These are phyloP conservation scores for Caenorhabditis japonica DNA, from an alignment of 2,888 invertebrate species.

Conservation along the genomic window DNA sequence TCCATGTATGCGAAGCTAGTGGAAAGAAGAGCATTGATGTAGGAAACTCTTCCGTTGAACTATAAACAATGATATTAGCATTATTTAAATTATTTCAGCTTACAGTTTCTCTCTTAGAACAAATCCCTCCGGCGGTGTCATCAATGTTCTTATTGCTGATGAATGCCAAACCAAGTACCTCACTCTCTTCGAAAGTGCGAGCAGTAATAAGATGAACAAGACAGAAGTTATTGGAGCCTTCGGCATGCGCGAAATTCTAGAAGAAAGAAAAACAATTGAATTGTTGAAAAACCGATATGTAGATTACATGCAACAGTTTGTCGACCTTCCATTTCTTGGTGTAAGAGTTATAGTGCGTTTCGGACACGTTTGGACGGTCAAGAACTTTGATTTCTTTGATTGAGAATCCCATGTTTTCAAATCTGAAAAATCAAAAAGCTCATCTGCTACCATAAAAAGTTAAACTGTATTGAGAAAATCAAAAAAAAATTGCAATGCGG, in stretches of 20 bases:
- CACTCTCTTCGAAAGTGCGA: conserved; percentile 42
- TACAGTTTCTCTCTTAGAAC: conserved; percentile 28
- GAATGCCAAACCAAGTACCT: conserved; percentile 41
- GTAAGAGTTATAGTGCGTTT: conserved; percentile 53
- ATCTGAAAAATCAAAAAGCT: no score
- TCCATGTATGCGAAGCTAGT: conserved; percentile 39
- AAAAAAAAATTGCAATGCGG: no score
- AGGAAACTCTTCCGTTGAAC: conserved; percentile 22
- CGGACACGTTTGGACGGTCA: conserved; percentile 35
- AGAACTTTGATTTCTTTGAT: conserved; percentile 60
- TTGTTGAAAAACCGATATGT: neutral
- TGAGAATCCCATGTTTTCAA: conserved; percentile 58
- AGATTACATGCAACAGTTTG: conserved; percentile 8
- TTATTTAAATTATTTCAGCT: neutral
- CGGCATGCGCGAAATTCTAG: conserved; percentile 50
- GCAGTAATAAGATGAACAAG: conserved; percentile 57
- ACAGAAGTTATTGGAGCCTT: conserved; percentile 54
- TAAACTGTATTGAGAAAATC: no score
- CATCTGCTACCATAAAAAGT: no score
- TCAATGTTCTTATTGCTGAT: conserved; percentile 21
- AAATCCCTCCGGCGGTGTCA: conserved; percentile 41
- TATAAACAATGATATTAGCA: neutral
- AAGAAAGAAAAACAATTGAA: conserved; percentile 5
- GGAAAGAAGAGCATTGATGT: conserved; percentile 49
- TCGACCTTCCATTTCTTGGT: conserved; percentile 15